Percentiles rank a stretch among this genome's conserved stretches.
These are phyloP conservation scores for Syngnathus typhle DNA, from an alignment of 2,113 vertebrate species.

Conservation along the genomic window DNA sequence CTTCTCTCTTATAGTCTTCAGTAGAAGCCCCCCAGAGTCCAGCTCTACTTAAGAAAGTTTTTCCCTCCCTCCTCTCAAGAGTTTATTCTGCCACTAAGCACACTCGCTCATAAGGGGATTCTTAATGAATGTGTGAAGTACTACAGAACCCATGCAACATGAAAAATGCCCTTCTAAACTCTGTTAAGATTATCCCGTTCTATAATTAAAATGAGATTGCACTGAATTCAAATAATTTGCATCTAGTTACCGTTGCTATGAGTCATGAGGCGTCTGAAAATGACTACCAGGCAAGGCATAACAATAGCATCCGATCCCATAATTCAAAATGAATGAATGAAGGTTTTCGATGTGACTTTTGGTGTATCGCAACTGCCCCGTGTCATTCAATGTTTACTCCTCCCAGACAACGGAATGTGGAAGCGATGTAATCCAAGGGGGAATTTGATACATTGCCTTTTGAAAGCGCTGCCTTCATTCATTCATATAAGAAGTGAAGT, in stretches of 20 bases:
- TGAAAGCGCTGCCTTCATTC: not conserved
- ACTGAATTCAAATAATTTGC: not conserved
- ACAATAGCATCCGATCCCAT: not conserved
- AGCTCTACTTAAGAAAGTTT: slow-evolving; percentile 1
- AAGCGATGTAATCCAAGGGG: not conserved
- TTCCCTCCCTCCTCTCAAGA: not conserved
- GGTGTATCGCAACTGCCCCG: not conserved
- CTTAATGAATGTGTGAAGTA: not conserved
- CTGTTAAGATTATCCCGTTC: not conserved
- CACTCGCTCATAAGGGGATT: not conserved
- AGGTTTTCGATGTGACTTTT: not conserved
- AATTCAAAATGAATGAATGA: not conserved
- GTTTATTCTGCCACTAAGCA: slow-evolving; percentile 5
- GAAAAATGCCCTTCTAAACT: not conserved
- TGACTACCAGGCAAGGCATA: not conserved
- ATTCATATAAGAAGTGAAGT: not conserved
- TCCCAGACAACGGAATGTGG: not conserved
- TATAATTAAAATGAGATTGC: not conserved
- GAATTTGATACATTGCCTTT: not conserved
- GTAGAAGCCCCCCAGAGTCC: slow-evolving; percentile 1
- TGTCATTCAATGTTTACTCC: not conserved
- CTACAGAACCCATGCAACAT: not conserved
- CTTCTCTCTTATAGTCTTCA: not conserved
- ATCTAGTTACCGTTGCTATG: not conserved
- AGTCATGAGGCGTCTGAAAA: not conserved